Base-by-base conservation (phyloP, 1,140 invertebrate species). In the Chironomus striatipennis region DNA sequence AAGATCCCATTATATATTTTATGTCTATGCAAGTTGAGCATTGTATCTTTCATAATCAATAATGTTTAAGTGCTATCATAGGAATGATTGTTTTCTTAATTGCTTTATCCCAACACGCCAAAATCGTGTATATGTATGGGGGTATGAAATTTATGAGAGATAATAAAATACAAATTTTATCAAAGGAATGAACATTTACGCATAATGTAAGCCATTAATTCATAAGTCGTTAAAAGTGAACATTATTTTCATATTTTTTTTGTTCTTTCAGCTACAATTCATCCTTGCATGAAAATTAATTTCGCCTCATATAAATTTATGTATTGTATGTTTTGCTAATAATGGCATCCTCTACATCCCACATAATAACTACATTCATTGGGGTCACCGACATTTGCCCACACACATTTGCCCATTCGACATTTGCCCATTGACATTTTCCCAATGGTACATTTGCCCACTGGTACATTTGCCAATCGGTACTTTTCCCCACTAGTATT, bases 151-250 rank as follows among this genome's bases (percentile, higher is more conserved):
- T 57, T 57, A 57, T 57, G 47, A n/a, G 8, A 57, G 47, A 57
- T 57, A 57, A 57, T 57, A 57, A 57, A 57, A 57, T 57, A 12
- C 47, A 57, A 57, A 57, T 57, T 57, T n/a, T 57, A 15, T n/a
- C 4, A 57, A 57, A 57, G 15, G 47, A 57, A 57, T 57, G 12
- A 57, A 57, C 47, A 57, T n/a, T 57, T 57, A 57, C 47, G 47
- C 47, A 57, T 57, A 57, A 57, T 57, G 15, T n/a, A 57, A 57
- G 12, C 47, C 47, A 57, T 57, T 57, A 57, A 57, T 57, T 57
- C 47, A 57, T 57, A 57, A 57, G 47, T 57, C 47, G n/a, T 57
- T 57, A 57, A 57, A 57, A 57, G 47, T 57, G 47, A 57, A 57
- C 47, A 57, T 57, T 57, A 57, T 57, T 57, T 57, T 15, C 47